Evolutionary conservation across 2,888 invertebrate genomes (phyloP), one percentile per base, ranked within the genome.

Genomic region (Desoria tigrina): DNA sequence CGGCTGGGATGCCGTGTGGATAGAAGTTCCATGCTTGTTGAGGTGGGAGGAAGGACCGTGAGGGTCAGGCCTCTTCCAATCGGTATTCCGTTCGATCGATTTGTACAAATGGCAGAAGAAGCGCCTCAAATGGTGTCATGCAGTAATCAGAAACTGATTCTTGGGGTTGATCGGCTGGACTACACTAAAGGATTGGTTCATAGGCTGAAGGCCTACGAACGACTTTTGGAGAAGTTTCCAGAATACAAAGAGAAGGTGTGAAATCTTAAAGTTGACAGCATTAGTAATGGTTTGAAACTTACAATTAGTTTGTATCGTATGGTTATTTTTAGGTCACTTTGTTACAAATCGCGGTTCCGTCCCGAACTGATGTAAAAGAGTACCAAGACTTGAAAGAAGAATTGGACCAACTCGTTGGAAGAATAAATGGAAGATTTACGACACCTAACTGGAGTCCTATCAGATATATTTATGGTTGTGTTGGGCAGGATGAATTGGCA

Each of bases 361-460:
- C 93, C 0, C 84, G 93, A 76, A 93, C 92, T 0, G 93, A 93
- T 77, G 93, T 94, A 0, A 89, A 90, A 77, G 93, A 93, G 78
- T 94, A 94, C 77, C 90, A 91, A 76, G 92, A 93, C 73, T 81
- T 94, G 64, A 94, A 94, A 78, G 90, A 93, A 77, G 92, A 92
- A 79, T 90, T 94, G 84, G 93, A 94, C 80, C 92, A 93, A 78
- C 79, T 93, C 58, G 92, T 94, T 54, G 93, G 90, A 21, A 84
- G 89, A 65, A 93, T 94, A 66, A 94, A 94, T 78, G 93, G 93
- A 18, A 86, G 88, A 64, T 93, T 93, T 77, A 91, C 92, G 0
- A 93, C 92, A 0, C 90, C 92, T 0, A 92, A 91, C 79, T 94
- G 94, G 94, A 92, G 93, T 0, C 94, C 94, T 0, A 93, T 94